A percentile compares a stretch with the other conserved stretches of the same genome.
Conservation (phyloP, 2,888 invertebrate genomes). For the Agrotis segetum region DNA sequence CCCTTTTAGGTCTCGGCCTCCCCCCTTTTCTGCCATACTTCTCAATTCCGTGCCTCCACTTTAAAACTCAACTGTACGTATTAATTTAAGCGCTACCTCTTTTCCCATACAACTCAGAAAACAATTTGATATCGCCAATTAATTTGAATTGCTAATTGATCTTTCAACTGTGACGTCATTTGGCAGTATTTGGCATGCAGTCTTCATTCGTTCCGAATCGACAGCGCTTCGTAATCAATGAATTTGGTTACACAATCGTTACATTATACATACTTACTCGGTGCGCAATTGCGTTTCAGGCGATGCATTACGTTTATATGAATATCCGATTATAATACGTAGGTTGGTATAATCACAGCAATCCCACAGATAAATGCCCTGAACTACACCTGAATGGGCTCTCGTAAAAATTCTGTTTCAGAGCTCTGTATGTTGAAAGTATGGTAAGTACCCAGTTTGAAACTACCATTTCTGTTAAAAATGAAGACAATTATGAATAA, state of each 20-base stretch:
- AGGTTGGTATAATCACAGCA: too few species aligned
- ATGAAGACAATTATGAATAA: too few species aligned
- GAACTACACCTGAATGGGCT: not conserved
- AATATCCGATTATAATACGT: not conserved
- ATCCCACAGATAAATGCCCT: not conserved
- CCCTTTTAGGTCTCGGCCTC: too few species aligned
- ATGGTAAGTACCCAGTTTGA: too few species aligned
- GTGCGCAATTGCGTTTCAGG: slow-evolving; percentile 21
- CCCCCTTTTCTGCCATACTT: too few species aligned
- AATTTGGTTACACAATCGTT: slow-evolving; percentile 55
- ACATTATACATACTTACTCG: slow-evolving; percentile 16
- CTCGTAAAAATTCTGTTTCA: too few species aligned
- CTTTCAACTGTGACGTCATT: slow-evolving; percentile 58
- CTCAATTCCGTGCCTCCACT: too few species aligned
- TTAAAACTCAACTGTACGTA: not conserved
- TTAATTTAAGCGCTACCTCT: not conserved
- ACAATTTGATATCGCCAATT: slow-evolving; percentile 32
- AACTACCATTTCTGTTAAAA: too few species aligned
- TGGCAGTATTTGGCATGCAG: slow-evolving; percentile 55
- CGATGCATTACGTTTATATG: slow-evolving; percentile 4
- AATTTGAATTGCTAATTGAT: slow-evolving; percentile 56
- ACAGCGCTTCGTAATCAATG: slow-evolving; percentile 56
- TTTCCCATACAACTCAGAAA: not conserved
- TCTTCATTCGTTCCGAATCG: slow-evolving; percentile 55
- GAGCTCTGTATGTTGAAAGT: too few species aligned